Evolutionary conservation across 2,797 vertebrate species (phyloP).

Genomic region (Thalassophryne amazonica): DNA sequence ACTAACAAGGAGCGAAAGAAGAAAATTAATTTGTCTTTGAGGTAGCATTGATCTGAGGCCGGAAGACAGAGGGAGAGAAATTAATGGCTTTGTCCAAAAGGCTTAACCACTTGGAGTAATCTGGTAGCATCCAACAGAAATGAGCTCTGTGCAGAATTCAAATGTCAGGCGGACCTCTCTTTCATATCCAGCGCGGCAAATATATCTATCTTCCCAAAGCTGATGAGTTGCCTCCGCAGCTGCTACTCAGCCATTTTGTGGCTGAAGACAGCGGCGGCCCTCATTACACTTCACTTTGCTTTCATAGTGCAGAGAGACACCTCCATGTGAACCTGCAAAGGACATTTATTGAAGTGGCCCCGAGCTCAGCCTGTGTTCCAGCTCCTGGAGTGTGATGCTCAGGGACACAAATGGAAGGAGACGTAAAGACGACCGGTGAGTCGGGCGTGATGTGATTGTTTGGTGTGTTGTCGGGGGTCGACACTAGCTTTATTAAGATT

Average conservation of each 20-base stretch:
- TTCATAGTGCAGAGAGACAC: constrained; percentile 30
- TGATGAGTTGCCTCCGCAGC: too few species aligned
- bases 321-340: constrained; percentile 50
- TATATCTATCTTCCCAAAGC: constrained; percentile 15
- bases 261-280: constrained; percentile 30
- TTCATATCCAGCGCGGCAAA: constrained; percentile 17
- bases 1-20: constrained; percentile 61
- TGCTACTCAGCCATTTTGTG: constrained; percentile 32
- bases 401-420: constrained; percentile 39
- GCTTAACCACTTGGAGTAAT: constrained; percentile 34
- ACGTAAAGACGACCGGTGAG: constrained; percentile 42
- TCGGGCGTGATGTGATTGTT: constrained; percentile 52
- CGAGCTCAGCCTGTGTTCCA: constrained; percentile 50
- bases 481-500: constrained; percentile 2
- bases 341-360: constrained; percentile 60
- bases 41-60: constrained; percentile 68
- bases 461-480: constrained; percentile 28
- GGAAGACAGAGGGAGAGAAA: constrained; percentile 59
- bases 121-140: constrained; percentile 29
- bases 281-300: constrained; percentile 19
- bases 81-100: constrained; percentile 58
- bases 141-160: constrained; percentile 21
- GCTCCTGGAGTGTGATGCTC: constrained; percentile 32
- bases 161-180: constrained; percentile 27
- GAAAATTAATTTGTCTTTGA: constrained; percentile 71